Conservation (phyloP, 2,113 vertebrate genomes). For the Dascyllus trimaculatus region DNA sequence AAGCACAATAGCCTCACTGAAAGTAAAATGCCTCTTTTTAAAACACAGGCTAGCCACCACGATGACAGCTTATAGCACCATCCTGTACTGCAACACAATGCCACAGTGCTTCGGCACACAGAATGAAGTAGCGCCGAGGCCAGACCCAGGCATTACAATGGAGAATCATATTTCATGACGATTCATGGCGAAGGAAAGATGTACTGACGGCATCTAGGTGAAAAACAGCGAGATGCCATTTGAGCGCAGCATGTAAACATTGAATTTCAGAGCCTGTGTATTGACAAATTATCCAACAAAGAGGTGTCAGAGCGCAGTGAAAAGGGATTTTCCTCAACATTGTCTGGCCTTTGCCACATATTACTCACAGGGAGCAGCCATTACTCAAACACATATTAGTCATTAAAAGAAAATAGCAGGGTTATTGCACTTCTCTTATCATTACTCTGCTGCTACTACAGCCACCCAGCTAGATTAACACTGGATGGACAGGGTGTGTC, state of each 20-base stretch:
- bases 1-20: constrained; percentile 55
- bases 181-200: constrained; percentile 48
- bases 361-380: constrained; percentile 70
- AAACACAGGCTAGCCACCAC: constrained; percentile 36
- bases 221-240: constrained; percentile 59
- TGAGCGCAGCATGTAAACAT: constrained; percentile 70
- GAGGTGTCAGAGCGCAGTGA: constrained; percentile 43
- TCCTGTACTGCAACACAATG: constrained; percentile 38
- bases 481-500: constrained; percentile 63
- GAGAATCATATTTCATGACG: constrained; percentile 56
- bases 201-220: constrained; percentile 42
- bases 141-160: constrained; percentile 27
- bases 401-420: constrained; percentile 69
- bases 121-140: constrained; percentile 40
- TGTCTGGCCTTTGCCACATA: constrained; percentile 67
- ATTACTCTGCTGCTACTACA: constrained; percentile 58
- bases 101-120: constrained; percentile 13
- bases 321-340: constrained; percentile 64
- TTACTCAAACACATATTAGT: constrained; percentile 67
- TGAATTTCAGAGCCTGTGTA: constrained; percentile 67
- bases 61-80: constrained; percentile 44
- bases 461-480: constrained; percentile 59
- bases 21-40: constrained; percentile 49
- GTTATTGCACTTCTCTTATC: constrained; percentile 71
- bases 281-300: constrained; percentile 80